These are phyloP conservation scores for Bruchidius siliquastri DNA, from an alignment of 2,888 invertebrate species.

Conservation along the genomic window DNA sequence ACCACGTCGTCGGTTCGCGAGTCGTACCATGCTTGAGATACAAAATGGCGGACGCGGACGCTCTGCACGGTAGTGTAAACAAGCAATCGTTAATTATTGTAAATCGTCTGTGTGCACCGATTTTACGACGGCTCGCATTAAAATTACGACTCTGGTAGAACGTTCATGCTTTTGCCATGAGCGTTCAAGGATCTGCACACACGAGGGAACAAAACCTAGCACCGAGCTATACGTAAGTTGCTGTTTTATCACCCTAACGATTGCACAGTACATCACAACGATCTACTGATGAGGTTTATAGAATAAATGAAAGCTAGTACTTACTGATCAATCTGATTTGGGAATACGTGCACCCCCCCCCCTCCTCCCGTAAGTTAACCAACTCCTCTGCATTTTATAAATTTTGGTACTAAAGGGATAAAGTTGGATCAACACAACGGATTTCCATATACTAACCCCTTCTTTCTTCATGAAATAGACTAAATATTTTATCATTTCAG, in stretches of 20 bases:
- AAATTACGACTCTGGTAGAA: constrained; percentile 30
- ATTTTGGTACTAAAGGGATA: too few species aligned
- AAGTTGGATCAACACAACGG: too few species aligned
- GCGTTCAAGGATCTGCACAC: not conserved
- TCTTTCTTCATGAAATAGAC: too few species aligned
- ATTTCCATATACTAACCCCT: too few species aligned
- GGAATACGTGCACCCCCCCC: too few species aligned
- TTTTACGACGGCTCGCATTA: constrained; percentile 38
- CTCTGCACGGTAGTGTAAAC: constrained; percentile 27
- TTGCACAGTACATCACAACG: too few species aligned
- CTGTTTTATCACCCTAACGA: not conserved
- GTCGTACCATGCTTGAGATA: constrained; percentile 4
- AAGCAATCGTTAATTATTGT: constrained; percentile 36
- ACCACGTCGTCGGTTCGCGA: not conserved
- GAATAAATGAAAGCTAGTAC: too few species aligned
- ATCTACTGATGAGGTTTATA: too few species aligned
- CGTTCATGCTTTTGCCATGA: constrained; percentile 6
- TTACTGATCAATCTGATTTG: too few species aligned
- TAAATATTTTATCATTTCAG: too few species aligned
- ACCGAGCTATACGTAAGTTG: not conserved
- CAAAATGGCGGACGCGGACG: constrained; percentile 12
- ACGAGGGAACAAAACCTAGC: not conserved
- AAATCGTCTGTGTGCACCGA: constrained; percentile 32
- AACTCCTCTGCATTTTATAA: too few species aligned
- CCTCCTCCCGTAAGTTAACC: too few species aligned